Percentiles rank a stretch among this genome's conserved stretches.
Conservation (phyloP, 2,888 invertebrate genomes). For the Clunio marinus region DNA sequence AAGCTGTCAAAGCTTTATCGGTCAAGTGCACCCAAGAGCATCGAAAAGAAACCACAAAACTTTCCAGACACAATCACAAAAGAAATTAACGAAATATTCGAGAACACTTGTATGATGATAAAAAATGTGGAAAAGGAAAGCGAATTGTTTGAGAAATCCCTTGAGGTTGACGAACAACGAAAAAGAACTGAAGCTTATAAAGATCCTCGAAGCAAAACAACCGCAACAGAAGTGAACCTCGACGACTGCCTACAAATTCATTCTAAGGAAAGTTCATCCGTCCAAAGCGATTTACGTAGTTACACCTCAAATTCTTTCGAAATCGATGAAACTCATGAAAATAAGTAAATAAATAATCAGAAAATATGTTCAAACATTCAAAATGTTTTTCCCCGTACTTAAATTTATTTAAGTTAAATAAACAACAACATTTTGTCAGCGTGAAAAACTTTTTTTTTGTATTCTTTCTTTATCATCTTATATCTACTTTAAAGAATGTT, state of each 20-base stretch:
- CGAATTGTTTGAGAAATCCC: slow-evolving; percentile 21
- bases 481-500: no score
- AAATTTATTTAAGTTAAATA: no score
- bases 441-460: no score
- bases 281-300: not conserved
- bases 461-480: no score
- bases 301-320: slow-evolving; percentile 15
- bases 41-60: not conserved
- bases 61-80: slow-evolving; percentile 15
- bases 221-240: not conserved
- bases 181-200: not conserved
- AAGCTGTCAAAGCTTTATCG: slow-evolving; percentile 13
- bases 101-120: not conserved
- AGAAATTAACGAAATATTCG: slow-evolving; percentile 21
- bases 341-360: not conserved
- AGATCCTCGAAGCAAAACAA: not conserved
- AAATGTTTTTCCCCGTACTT: no score
- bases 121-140: slow-evolving; percentile 27
- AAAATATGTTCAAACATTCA: no score
- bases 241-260: slow-evolving; percentile 25
- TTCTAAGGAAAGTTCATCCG: not conserved
- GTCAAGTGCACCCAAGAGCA: not conserved
- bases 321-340: not conserved
- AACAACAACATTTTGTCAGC: no score
- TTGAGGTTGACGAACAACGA: slow-evolving; percentile 1